Conservation (phyloP, 2,797 vertebrate species). For the Smutsia temminckii region DNA sequence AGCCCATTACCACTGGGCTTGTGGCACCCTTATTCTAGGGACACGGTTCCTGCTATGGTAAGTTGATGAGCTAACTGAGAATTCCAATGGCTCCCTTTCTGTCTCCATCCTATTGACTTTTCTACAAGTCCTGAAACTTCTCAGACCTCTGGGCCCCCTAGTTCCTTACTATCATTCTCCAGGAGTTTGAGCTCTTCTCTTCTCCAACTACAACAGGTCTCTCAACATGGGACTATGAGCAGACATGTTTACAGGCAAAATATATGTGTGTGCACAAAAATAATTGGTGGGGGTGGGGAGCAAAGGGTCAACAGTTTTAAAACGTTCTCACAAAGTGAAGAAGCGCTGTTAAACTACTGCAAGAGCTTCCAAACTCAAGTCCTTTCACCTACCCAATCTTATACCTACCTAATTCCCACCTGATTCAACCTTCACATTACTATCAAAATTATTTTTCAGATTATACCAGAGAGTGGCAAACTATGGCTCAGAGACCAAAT, state of each 20-base stretch:
- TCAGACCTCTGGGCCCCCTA: neutral
- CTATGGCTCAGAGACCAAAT: neutral
- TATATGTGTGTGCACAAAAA: neutral
- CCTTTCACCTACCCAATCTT: neutral
- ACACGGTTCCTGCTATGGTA: neutral
- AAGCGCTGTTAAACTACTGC: rapidly evolving
- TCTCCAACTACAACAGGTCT: neutral
- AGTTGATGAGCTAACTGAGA: neutral
- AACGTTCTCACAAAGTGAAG: neutral
- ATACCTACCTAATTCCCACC: neutral
- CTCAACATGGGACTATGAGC: neutral
- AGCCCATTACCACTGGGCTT: too few species aligned
- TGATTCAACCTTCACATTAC: neutral
- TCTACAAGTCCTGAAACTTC: neutral
- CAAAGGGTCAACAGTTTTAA: neutral
- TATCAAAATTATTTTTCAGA: neutral
- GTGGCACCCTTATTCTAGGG: neutral
- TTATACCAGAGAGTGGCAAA: neutral
- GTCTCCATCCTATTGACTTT: neutral
- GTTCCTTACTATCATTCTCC: neutral
- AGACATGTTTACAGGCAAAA: neutral
- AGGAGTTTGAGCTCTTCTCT: neutral
- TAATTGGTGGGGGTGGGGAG: neutral
- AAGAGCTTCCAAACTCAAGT: neutral
- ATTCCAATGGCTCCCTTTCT: neutral